These are phyloP conservation scores for Adelphocoris suturalis DNA, from an alignment of 2,888 invertebrate genomes.

Conservation along the genomic window DNA sequence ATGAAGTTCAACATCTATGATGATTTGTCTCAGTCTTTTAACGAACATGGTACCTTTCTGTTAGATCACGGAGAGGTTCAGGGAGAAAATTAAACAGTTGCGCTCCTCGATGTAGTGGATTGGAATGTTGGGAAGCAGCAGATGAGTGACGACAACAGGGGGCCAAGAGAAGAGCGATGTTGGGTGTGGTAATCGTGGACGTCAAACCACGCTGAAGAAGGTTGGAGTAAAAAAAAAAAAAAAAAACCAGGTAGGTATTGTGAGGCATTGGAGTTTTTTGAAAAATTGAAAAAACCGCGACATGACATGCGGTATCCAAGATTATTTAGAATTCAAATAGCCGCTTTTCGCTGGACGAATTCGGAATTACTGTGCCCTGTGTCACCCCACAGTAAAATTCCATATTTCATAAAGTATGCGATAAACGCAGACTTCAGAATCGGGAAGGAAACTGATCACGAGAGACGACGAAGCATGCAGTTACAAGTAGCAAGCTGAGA, in stretches of 20 bases:
- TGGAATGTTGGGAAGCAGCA: background rate
- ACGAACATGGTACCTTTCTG: too few species aligned
- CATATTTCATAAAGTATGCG: background rate
- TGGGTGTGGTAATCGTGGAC: background rate
- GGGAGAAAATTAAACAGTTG: background rate
- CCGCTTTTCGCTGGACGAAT: background rate
- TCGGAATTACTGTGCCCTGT: background rate
- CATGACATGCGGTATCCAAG: background rate
- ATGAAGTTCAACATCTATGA: too few species aligned
- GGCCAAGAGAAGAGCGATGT: background rate
- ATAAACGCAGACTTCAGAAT: background rate
- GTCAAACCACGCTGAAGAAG: background rate
- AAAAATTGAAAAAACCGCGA: background rate
- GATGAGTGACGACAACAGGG: background rate
- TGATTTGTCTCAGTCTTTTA: too few species aligned
- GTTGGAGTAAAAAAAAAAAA: background rate
- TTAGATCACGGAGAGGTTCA: background rate
- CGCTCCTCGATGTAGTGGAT: background rate
- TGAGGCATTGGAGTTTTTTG: background rate
- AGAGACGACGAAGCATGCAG: background rate
- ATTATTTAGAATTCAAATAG: background rate
- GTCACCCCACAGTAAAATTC: background rate
- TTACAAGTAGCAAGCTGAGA: background rate
- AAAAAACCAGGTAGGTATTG: background rate
- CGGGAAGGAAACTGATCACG: background rate